Evolutionary conservation across 1,140 invertebrate genomes (phyloP).

Genomic region (Drosophila nigrodunni): DNA sequence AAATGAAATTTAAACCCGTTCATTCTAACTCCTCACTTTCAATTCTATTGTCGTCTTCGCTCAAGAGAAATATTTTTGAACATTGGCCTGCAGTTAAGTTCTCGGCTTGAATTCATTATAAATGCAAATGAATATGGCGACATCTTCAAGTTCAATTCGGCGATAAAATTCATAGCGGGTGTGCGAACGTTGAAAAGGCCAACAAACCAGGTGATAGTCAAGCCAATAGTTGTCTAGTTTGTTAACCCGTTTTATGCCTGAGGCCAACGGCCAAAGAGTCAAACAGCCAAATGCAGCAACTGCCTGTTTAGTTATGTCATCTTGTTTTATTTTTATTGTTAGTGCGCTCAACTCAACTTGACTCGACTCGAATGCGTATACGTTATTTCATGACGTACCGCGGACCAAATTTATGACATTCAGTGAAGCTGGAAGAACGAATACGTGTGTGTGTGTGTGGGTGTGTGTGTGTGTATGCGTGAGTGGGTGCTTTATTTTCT

Average conservation of each 20-base stretch:
- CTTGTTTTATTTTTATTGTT: slow-evolving; percentile 42
- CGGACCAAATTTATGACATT: slow-evolving; percentile 63
- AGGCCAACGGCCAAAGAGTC: slow-evolving; percentile 39
- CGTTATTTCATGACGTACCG: slow-evolving; percentile 56
- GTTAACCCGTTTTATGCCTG: slow-evolving; percentile 54
- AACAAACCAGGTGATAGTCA: slow-evolving; percentile 66
- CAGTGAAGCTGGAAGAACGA: slow-evolving; percentile 24
- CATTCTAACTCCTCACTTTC: slow-evolving; percentile 14
- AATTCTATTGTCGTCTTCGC: not conserved
- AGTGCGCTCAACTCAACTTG: slow-evolving; percentile 11
- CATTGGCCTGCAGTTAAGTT: slow-evolving; percentile 43
- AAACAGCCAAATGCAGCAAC: slow-evolving; percentile 19
- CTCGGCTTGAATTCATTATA: slow-evolving; percentile 64
- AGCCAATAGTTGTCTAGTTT: slow-evolving; percentile 57
- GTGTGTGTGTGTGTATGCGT: slow-evolving; percentile 9
- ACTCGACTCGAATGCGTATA: slow-evolving; percentile 7
- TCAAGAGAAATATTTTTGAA: slow-evolving; percentile 6
- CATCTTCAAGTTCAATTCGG: slow-evolving; percentile 76
- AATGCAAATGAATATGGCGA: slow-evolving; percentile 68
- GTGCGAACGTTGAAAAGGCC: slow-evolving; percentile 46
- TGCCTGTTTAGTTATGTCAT: slow-evolving; percentile 32
- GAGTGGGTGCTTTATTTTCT: slow-evolving; percentile 68
- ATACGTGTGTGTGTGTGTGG: slow-evolving; percentile 26
- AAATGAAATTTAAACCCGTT: not conserved
- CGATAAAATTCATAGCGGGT: slow-evolving; percentile 67